Conservation (phyloP, 2,113 vertebrate genomes). For the Lamprologus speciosus region DNA sequence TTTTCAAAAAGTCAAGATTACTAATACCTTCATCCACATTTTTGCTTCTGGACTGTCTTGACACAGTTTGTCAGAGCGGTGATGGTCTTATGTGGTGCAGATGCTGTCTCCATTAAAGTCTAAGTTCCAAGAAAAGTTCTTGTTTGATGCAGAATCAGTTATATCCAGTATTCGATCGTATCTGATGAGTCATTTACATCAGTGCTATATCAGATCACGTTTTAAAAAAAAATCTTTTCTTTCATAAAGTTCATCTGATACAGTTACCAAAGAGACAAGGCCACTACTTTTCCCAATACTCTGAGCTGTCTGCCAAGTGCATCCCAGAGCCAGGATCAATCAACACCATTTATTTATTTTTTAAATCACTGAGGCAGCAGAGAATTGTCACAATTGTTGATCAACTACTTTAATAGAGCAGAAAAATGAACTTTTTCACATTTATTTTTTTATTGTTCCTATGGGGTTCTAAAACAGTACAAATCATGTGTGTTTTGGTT, state of each 20-base stretch:
- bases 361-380: background rate
- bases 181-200: background rate
- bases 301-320: background rate
- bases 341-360: background rate
- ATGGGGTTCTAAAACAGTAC: slow-evolving; percentile 24
- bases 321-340: background rate
- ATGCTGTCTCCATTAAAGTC: background rate
- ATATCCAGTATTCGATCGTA: background rate
- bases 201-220: background rate
- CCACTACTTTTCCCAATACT: background rate
- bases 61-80: background rate
- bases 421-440: slow-evolving; percentile 2
- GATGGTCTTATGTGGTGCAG: background rate
- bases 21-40: slow-evolving; percentile 31
- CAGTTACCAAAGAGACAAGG: background rate
- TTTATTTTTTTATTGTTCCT: background rate
- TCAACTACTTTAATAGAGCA: slow-evolving; percentile 23
- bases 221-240: background rate
- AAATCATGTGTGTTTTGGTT: background rate
- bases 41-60: background rate
- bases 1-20: slow-evolving; percentile 4
- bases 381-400: background rate
- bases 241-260: background rate
- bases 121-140: background rate
- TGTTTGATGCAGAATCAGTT: background rate